These are phyloP conservation scores for Scaptomyza parva DNA, from an alignment of 2,888 invertebrate species.

Conservation along the genomic window DNA sequence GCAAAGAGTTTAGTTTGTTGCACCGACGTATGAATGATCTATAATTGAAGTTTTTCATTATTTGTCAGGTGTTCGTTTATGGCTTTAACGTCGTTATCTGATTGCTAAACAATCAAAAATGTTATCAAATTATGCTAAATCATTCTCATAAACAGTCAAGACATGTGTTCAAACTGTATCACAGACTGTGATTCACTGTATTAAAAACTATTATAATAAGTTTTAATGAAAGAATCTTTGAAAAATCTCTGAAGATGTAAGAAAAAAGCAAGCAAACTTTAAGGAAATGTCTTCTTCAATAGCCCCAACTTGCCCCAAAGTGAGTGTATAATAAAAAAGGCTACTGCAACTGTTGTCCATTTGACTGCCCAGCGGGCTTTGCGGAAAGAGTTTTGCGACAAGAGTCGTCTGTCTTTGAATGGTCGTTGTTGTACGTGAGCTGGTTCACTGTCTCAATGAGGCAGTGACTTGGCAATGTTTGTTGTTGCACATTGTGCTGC, in stretches of 20 bases:
- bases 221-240: too few species aligned
- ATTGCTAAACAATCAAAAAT: neutral
- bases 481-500: slow-evolving; percentile 6
- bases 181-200: neutral
- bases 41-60: neutral
- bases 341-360: slow-evolving; percentile 44
- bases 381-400: neutral
- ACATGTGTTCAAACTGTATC: too few species aligned
- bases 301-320: neutral
- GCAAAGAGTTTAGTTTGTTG: neutral
- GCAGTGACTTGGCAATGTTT: slow-evolving; percentile 45
- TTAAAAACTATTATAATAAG: too few species aligned
- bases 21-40: slow-evolving; percentile 5
- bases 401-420: slow-evolving; percentile 29
- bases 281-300: neutral
- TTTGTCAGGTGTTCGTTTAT: neutral
- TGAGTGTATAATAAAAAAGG: slow-evolving; percentile 3
- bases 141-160: too few species aligned
- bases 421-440: slow-evolving; percentile 24
- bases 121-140: neutral
- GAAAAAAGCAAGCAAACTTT: too few species aligned
- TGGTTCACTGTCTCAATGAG: slow-evolving; percentile 47
- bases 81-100: too few species aligned
- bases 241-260: too few species aligned
- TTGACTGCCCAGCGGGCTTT: slow-evolving; percentile 9